Base-by-base conservation (phyloP, 1,140 invertebrate genomes). In the Chelonus insularis region DNA sequence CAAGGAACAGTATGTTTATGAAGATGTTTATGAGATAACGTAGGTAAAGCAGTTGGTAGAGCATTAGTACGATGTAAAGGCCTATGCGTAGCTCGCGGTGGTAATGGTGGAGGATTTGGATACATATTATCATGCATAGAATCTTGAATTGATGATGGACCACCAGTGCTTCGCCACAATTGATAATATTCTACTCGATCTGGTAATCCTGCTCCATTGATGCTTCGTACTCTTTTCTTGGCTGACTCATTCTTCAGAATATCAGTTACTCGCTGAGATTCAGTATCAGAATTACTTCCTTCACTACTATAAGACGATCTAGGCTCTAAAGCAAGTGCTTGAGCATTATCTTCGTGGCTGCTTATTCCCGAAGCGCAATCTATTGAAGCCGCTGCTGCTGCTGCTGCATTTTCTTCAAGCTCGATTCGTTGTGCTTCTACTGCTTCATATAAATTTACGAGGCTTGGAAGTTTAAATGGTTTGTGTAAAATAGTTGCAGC, bases 31-130 rank as follows among this genome's bases (percentile, higher is more conserved):
- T 72, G 75, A 6, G 75, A 68, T 64, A 77, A 66, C 51, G 78
- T 75, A 36, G 85, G 83, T 18, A 79, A 69, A 7, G 69, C 65
- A 4, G 76, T 75, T 14, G 76, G 75, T 52, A 75, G 72, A 63
- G 86, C 86, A 66, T 87, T 86, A 58, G 82, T 85, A 69, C 87
- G 78, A 64, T 88, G 86, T 57, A 88, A 74, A 7, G 86, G 86
- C 65, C 85, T 84, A 67, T 89, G 86, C 14, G 82, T 70, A n/a
- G 77, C 64, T 61, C 77, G 72, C 20, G 83, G 84, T 54, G 83
- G 83, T 58, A 85, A 67, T 21, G 83, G 84, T n/a, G 83, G 84
- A 57, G 79, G 79, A 65, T 73, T 74, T 45, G 78, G 72, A 57
- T 78, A 80, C 3, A 75, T 59, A 25, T 68, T 68, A 41, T 79